Conservation (phyloP, 2,113 vertebrate species). For the Prunella fulvescens region DNA sequence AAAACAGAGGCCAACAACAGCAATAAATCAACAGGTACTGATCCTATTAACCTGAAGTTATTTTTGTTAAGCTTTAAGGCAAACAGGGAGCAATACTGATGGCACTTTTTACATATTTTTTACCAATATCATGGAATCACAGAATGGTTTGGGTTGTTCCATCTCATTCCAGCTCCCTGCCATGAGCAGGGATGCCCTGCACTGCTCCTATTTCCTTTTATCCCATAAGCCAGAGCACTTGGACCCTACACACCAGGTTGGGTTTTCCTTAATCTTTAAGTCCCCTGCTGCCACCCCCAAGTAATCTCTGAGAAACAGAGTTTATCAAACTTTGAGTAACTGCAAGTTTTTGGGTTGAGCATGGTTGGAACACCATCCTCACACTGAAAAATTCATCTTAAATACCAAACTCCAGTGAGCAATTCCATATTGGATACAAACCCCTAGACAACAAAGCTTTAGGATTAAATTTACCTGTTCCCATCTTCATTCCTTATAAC, state of each 20-base stretch:
- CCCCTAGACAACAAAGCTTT: fast-evolving
- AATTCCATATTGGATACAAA: neutral
- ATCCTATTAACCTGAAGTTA: neutral
- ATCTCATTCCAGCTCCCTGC: neutral
- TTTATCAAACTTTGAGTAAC: neutral
- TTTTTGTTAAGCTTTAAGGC: neutral
- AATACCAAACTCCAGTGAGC: neutral
- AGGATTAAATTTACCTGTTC: neutral
- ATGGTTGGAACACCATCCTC: neutral
- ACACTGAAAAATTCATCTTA: neutral
- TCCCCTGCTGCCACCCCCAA: neutral
- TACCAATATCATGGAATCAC: neutral
- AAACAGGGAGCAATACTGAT: fast-evolving
- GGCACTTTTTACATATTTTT: neutral
- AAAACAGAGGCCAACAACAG: fast-evolving
- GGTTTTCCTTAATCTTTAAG: too few species aligned
- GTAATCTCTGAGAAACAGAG: neutral
- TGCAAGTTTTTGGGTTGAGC: neutral
- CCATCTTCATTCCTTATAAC: neutral
- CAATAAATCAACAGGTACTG: neutral
- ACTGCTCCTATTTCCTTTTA: neutral
- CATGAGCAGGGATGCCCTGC: neutral
- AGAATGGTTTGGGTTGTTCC: neutral
- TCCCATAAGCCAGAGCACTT: neutral
- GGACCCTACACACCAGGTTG: neutral